Percentiles rank a stretch among this genome's conserved stretches.
Evolutionary conservation across 2,113 vertebrate genomes (phyloP).

Genomic region (Petroica traversi): DNA sequence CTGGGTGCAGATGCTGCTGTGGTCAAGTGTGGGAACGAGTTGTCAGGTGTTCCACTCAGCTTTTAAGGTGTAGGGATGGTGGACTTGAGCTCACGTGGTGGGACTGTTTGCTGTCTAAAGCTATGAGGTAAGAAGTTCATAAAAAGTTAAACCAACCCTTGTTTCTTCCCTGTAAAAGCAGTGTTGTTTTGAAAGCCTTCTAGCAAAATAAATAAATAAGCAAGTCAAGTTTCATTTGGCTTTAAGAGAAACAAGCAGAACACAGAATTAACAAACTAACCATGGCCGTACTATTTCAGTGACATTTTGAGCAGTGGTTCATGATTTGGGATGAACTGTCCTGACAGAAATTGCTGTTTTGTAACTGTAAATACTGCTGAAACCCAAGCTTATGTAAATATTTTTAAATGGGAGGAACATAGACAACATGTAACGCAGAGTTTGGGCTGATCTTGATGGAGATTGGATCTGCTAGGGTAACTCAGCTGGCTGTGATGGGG

Average conservation of each 20-base stretch:
- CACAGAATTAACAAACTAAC: neutral
- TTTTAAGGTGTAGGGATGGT: neutral
- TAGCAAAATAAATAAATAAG: neutral
- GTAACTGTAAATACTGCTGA: slow-evolving; percentile 21
- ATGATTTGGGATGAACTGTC: neutral
- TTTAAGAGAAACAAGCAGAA: slow-evolving; percentile 1
- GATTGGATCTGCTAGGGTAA: neutral
- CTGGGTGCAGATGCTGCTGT: neutral
- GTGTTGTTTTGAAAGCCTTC: neutral
- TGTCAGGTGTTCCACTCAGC: accelerated
- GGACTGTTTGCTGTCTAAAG: neutral
- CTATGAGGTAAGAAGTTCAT: neutral
- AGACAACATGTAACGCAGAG: neutral
- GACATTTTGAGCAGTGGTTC: neutral
- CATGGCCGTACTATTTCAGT: neutral
- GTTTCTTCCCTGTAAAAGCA: neutral
- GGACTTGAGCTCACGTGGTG: accelerated
- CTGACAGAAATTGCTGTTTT: slow-evolving; percentile 28
- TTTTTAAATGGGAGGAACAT: neutral
- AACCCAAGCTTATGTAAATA: slow-evolving; percentile 39
- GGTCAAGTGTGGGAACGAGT: neutral
- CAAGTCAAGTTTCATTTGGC: neutral
- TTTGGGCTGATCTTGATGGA: neutral
- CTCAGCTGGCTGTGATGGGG: neutral
- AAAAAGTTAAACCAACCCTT: neutral